Evolutionary conservation across 2,797 vertebrate species (phyloP).

Genomic region (Meda fulgida): DNA sequence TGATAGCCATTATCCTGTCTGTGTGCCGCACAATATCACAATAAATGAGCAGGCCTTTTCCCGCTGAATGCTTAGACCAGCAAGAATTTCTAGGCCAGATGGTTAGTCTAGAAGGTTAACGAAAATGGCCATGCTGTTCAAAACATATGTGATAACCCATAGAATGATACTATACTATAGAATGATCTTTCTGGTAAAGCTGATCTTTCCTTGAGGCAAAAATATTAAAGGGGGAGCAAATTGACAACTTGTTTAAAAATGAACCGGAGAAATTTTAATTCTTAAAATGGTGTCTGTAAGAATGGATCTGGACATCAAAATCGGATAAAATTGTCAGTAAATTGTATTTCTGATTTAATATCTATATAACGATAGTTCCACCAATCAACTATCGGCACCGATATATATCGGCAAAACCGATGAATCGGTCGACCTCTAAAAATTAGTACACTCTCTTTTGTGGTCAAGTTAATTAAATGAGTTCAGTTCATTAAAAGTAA

Average conservation of each 20-base stretch:
- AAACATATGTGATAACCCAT: neutral
- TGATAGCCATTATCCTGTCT: neutral
- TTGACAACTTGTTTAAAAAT: neutral
- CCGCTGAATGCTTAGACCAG: conserved; percentile 10
- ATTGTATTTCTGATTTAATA: neutral
- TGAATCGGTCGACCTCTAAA: too few species aligned
- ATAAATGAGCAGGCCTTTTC: neutral
- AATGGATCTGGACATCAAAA: neutral
- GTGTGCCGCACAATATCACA: neutral
- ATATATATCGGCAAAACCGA: too few species aligned
- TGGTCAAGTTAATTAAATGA: too few species aligned
- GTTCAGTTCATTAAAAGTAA: too few species aligned
- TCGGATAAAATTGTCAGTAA: neutral
- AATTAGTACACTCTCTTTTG: neutral
- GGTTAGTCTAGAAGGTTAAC: conserved; percentile 2
- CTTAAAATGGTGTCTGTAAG: neutral
- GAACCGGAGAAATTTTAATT: neutral
- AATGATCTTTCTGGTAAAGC: neutral
- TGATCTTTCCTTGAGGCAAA: neutral
- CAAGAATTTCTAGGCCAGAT: neutral
- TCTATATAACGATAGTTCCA: too few species aligned
- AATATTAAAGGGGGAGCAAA: neutral
- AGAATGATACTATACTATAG: conserved; percentile 8
- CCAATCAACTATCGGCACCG: too few species aligned
- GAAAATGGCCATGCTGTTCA: neutral